Conservation (phyloP, 2,888 invertebrate genomes). For the Choreutis nemorana region DNA sequence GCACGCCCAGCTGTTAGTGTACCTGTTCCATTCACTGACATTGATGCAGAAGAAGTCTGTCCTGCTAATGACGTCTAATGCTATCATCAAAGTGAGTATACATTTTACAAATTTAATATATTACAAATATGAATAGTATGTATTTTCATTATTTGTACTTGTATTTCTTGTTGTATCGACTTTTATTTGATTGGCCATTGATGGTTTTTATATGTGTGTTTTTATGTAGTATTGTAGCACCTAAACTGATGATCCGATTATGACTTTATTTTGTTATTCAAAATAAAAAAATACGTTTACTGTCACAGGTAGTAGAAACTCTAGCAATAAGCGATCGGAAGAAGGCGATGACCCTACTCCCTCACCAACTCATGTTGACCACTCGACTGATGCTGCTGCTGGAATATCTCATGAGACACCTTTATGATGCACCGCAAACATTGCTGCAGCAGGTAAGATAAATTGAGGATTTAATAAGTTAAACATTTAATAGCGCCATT, state of each 20-base stretch:
- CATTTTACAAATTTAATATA: background rate
- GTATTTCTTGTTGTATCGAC: too few species aligned
- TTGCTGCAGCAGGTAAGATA: slow-evolving; percentile 90
- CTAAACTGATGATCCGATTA: too few species aligned
- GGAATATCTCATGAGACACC: slow-evolving; percentile 94
- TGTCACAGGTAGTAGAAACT: slow-evolving; percentile 47
- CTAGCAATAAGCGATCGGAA: slow-evolving; percentile 46
- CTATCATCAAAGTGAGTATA: slow-evolving; percentile 55
- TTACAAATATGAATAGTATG: slow-evolving; percentile 1
- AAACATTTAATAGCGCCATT: too few species aligned
- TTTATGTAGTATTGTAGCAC: too few species aligned
- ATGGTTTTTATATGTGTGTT: too few species aligned
- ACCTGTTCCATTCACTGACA: slow-evolving; percentile 93
- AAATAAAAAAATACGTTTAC: background rate
- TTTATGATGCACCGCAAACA: slow-evolving; percentile 91
- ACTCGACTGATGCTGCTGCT: slow-evolving; percentile 86
- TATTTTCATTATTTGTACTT: too few species aligned
- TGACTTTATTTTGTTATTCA: slow-evolving; percentile 4
- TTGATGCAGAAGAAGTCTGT: slow-evolving; percentile 97
- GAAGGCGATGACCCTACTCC: slow-evolving; percentile 36
- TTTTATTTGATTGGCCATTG: too few species aligned
- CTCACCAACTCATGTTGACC: slow-evolving; percentile 79
- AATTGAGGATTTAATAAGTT: too few species aligned
- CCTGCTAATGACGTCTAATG: slow-evolving; percentile 82
- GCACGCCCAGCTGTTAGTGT: slow-evolving; percentile 91